A percentile compares a stretch with the other conserved stretches of the same genome.
Conservation (phyloP, 2,888 invertebrate genomes). For the Apamea sordens region DNA sequence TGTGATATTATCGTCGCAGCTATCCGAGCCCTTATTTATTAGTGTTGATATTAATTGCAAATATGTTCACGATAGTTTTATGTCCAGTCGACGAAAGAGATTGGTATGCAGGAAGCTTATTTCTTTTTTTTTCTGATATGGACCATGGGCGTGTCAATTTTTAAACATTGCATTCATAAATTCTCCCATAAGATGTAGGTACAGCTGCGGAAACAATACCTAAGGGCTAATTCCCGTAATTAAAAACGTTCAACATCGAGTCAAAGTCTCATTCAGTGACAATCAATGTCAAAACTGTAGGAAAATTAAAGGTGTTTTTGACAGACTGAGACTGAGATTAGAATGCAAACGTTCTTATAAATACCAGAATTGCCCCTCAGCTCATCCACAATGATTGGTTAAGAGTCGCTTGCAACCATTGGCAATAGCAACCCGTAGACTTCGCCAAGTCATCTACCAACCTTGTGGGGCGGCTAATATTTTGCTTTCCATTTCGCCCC, state of each 20-base stretch:
- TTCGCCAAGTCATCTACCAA: neutral
- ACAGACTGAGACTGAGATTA: neutral
- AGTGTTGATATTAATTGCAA: slow-evolving; percentile 75
- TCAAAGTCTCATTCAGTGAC: no score
- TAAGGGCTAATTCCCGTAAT: no score
- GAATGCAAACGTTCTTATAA: no score
- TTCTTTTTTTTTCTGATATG: neutral
- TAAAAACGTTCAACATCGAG: no score
- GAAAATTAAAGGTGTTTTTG: no score
- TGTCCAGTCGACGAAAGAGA: slow-evolving; percentile 17
- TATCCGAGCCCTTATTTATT: slow-evolving; percentile 78
- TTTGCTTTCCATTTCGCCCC: no score
- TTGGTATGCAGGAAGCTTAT: neutral
- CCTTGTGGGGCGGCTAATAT: no score
- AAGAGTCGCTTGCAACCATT: neutral
- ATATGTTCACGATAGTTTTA: slow-evolving; percentile 68
- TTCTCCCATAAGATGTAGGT: neutral
- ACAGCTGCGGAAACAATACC: neutral
- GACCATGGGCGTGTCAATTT: neutral
- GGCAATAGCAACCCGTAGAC: neutral
- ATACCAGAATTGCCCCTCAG: no score
- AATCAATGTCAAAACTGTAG: no score
- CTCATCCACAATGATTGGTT: neutral
- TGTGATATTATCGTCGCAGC: slow-evolving; percentile 74
- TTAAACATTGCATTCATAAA: neutral